These are phyloP conservation scores for Cacatua alba DNA, from an alignment of 2,113 vertebrate species.

Conservation along the genomic window DNA sequence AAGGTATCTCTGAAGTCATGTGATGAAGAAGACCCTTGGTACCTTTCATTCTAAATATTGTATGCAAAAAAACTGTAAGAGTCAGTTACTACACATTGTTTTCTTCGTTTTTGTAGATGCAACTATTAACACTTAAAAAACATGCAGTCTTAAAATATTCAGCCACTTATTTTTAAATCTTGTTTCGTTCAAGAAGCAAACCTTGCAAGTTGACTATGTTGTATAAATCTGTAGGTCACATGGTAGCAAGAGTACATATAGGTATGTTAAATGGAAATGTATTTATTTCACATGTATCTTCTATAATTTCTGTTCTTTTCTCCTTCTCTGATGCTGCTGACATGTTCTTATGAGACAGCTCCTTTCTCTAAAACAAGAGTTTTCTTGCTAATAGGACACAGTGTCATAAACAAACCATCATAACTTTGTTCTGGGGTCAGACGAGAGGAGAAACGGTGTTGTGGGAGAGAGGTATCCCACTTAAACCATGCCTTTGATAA, in stretches of 20 bases:
- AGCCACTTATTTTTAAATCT: background rate
- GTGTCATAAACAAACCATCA: background rate
- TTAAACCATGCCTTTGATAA: background rate
- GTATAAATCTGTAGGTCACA: background rate
- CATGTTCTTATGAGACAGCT: background rate
- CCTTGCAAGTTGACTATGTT: background rate
- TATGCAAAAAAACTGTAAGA: background rate
- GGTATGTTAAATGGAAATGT: background rate
- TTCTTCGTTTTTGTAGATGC: background rate
- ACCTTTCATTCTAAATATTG: background rate
- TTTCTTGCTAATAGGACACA: background rate
- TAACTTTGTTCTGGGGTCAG: background rate
- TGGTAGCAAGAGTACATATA: background rate
- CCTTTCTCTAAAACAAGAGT: background rate
- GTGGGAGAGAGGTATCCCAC: background rate
- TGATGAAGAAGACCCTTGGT: background rate
- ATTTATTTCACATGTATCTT: background rate
- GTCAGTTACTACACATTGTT: background rate
- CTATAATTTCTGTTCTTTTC: background rate
- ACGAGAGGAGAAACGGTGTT: background rate
- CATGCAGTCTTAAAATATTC: background rate
- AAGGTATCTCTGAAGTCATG: background rate
- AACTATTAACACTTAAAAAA: background rate
- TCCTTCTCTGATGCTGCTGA: background rate
- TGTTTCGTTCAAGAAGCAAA: background rate